phyloP scores from a whole-genome alignment of 1,140 invertebrate species.

The Brachionus koreanus region DNA sequence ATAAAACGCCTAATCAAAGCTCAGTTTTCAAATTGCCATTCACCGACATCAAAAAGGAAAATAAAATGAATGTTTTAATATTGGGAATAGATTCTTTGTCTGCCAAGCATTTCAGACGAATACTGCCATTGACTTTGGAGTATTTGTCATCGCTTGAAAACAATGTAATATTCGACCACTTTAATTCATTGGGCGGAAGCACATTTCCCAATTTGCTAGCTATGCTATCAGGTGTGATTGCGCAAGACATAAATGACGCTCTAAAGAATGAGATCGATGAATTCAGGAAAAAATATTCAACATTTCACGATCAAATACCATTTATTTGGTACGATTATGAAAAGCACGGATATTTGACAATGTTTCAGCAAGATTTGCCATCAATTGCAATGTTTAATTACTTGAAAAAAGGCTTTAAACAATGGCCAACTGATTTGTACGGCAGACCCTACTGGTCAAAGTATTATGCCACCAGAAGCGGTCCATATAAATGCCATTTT shows the following conservation, averaged over 20 bases:
- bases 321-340: conserved; percentile 62
- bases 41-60: background rate
- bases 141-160: conserved; percentile 58
- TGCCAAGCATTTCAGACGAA: conserved; percentile 73
- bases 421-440: conserved; percentile 60
- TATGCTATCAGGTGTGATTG: conserved; percentile 47
- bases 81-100: conserved; percentile 82
- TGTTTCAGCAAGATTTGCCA: conserved; percentile 60
- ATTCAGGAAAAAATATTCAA: background rate
- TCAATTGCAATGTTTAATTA: conserved; percentile 61
- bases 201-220: conserved; percentile 57
- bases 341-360: conserved; percentile 58
- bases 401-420: conserved; percentile 57
- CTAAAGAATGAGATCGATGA: background rate
- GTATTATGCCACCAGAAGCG: conserved; percentile 50
- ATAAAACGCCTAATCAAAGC: background rate
- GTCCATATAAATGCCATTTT: conserved; percentile 51
- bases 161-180: conserved; percentile 51
- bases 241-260: background rate
- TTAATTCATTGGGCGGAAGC: conserved; percentile 55
- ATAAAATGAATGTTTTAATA: conserved; percentile 64
- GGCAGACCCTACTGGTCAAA: conserved; percentile 55
- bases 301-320: conserved; percentile 53
- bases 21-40: background rate
- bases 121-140: conserved; percentile 69